A percentile compares a stretch with the other conserved stretches of the same genome.
Conservation (phyloP, 2,888 invertebrate genomes). For the Coremacera marginata region DNA sequence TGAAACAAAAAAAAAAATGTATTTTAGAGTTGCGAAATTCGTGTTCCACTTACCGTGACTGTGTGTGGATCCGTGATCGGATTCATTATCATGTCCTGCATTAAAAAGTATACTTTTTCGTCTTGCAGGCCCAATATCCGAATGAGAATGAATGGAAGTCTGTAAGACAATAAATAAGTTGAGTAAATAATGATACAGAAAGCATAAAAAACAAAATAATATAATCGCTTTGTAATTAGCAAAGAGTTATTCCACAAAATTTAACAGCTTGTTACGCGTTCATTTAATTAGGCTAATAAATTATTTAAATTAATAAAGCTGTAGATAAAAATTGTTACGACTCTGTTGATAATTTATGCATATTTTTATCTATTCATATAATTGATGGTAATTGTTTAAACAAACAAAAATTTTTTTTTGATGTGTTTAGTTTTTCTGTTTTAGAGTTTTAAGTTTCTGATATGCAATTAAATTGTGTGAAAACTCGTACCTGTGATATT, state of each 20-base stretch:
- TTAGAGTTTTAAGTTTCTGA: too few species aligned
- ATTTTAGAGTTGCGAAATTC: background rate
- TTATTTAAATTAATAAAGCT: too few species aligned
- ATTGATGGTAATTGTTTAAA: too few species aligned
- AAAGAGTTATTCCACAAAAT: too few species aligned
- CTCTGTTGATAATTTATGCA: too few species aligned
- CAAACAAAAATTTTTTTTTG: background rate
- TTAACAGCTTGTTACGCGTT: too few species aligned
- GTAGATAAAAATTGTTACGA: too few species aligned
- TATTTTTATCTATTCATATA: too few species aligned
- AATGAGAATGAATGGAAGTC: slow-evolving; percentile 72
- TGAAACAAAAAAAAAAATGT: too few species aligned
- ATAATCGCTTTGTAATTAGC: too few species aligned
- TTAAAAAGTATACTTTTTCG: slow-evolving; percentile 81
- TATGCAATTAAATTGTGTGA: too few species aligned
- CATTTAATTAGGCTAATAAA: too few species aligned
- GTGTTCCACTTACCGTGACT: slow-evolving; percentile 62
- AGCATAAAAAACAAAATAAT: background rate
- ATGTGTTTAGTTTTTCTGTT: background rate
- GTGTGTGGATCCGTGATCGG: slow-evolving; percentile 66
- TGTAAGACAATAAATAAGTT: slow-evolving; percentile 50
- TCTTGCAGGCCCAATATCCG: slow-evolving; percentile 78
- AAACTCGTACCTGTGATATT: slow-evolving; percentile 66
- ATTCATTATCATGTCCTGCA: slow-evolving; percentile 68
- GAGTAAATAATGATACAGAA: background rate